Conservation (phyloP, 2,888 invertebrate genomes). For the Acronicta alni region DNA sequence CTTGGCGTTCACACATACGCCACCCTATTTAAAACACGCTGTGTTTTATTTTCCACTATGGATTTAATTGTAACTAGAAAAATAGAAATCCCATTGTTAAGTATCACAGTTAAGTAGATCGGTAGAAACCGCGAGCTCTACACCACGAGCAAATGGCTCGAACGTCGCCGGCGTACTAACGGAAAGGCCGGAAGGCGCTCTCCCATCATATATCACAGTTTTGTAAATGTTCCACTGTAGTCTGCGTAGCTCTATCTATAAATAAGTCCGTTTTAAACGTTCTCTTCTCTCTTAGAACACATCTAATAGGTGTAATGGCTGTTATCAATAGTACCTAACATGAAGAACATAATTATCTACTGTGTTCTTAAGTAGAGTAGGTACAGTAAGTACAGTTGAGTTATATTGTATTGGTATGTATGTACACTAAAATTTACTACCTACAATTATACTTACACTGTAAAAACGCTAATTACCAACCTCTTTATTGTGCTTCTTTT, state of each 20-base stretch:
- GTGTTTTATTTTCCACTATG: slow-evolving; percentile 11
- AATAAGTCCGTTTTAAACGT: slow-evolving; percentile 18
- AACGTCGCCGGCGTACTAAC: slow-evolving; percentile 66
- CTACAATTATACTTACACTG: too few relatives aligned
- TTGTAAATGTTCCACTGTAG: slow-evolving; percentile 25
- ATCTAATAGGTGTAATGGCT: slow-evolving; percentile 2
- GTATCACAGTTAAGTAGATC: slow-evolving; percentile 58
- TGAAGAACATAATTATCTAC: neutral
- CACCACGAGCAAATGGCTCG: slow-evolving; percentile 53
- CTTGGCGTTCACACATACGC: slow-evolving; percentile 3
- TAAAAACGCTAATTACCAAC: too few relatives aligned
- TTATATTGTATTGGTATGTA: too few relatives aligned
- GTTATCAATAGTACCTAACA: slow-evolving; percentile 3
- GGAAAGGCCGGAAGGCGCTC: slow-evolving; percentile 18
- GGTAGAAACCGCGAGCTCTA: slow-evolving; percentile 31
- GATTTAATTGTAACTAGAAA: slow-evolving; percentile 26
- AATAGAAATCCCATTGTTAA: slow-evolving; percentile 45
- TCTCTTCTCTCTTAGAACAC: neutral
- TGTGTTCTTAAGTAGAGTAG: too few relatives aligned
- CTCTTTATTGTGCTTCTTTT: too few relatives aligned
- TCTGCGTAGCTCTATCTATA: slow-evolving; percentile 33
- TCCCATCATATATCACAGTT: slow-evolving; percentile 35
- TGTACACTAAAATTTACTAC: too few relatives aligned
- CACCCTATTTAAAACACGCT: too few relatives aligned
- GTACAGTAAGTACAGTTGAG: too few relatives aligned